Percentiles rank a stretch among this genome's conserved stretches.
Evolutionary conservation across 2,888 invertebrate species (phyloP).

Genomic region (Acanthosepion pharaonis): DNA sequence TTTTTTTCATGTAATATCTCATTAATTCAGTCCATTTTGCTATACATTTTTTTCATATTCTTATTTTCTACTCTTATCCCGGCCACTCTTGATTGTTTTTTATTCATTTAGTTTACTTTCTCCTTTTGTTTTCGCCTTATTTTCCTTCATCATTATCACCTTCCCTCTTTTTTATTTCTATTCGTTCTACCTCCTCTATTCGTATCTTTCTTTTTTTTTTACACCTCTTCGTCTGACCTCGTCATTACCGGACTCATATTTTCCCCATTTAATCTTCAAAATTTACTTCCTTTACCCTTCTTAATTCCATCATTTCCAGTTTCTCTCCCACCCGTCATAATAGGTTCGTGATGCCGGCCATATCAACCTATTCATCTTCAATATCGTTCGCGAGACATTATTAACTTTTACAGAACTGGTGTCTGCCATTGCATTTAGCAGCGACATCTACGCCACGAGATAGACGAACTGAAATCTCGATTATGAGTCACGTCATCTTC

Average conservation of each 20-base stretch:
- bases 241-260: neutral
- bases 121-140: neutral
- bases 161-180: neutral
- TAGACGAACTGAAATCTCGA: neutral
- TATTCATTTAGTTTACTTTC: neutral
- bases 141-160: neutral
- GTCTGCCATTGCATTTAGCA: neutral
- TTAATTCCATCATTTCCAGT: neutral
- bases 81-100: neutral
- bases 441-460: neutral
- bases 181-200: neutral
- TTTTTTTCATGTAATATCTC: neutral
- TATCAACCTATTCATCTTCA: neutral
- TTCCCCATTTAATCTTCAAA: neutral
- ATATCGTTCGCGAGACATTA: neutral
- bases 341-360: neutral
- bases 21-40: neutral
- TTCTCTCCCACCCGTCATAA: neutral
- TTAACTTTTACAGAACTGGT: constrained; percentile 33
- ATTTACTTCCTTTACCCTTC: neutral
- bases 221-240: neutral
- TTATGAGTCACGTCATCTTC: constrained; percentile 9
- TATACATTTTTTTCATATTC: neutral
- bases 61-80: neutral
- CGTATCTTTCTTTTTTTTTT: neutral